These are phyloP conservation scores for Nycticebus coucang DNA, from an alignment of 2,113 vertebrate species.

Conservation along the genomic window DNA sequence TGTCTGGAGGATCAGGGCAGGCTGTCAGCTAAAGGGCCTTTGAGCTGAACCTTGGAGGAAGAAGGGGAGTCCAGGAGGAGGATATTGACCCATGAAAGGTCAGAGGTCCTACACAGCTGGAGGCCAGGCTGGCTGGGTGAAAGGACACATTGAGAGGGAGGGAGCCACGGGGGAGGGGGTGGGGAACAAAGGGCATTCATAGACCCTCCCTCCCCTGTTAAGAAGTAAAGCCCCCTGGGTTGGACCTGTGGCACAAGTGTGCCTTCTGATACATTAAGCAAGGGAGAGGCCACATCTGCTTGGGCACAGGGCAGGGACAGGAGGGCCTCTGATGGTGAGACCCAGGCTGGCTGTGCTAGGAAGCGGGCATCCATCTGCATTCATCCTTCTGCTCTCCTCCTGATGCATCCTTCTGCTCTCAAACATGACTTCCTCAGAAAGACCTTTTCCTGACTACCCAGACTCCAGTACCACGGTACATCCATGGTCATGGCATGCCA, in stretches of 20 bases:
- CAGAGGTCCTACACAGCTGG: accelerated
- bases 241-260: neutral
- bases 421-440: neutral
- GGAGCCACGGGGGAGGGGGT: neutral
- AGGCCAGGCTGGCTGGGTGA: neutral
- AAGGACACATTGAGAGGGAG: neutral
- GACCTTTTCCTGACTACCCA: accelerated
- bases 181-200: no score
- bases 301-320: no score
- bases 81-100: neutral
- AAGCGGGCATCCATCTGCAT: no score
- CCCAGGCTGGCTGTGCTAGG: no score
- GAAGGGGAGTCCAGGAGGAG: neutral
- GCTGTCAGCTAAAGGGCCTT: neutral
- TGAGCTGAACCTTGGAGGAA: neutral
- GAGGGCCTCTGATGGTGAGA: no score
- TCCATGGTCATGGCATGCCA: no score
- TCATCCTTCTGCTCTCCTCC: no score
- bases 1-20: neutral
- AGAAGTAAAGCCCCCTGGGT: neutral
- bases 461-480: no score
- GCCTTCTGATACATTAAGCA: neutral
- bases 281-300: no score
- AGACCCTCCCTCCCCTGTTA: neutral
- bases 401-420: no score